A percentile compares a stretch with the other conserved stretches of the same genome.
Conservation (phyloP, 2,888 invertebrate genomes). For the Exocentrus adspersus region DNA sequence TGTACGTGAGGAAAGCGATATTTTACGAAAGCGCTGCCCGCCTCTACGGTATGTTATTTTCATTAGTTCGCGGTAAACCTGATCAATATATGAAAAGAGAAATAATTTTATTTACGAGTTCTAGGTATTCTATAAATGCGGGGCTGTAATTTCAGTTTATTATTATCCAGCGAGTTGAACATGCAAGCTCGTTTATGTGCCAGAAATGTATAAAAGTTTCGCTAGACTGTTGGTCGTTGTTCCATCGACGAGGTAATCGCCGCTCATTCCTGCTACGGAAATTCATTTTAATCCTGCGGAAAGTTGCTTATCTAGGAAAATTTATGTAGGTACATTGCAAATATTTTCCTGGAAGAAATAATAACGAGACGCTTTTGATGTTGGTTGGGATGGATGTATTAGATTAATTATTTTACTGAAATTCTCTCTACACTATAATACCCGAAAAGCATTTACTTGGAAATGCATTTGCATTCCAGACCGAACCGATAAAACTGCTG, state of each 20-base stretch:
- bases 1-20: constrained; percentile 3
- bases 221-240: no score
- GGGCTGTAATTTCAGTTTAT: constrained; percentile 41
- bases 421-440: no score
- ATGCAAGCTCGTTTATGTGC: constrained; percentile 17
- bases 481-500: neutral
- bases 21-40: neutral
- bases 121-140: constrained; percentile 40
- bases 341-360: no score
- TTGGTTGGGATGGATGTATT: no score
- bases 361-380: no score
- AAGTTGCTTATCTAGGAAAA: no score
- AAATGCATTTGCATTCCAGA: neutral
- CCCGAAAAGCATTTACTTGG: neutral
- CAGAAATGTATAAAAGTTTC: constrained; percentile 2
- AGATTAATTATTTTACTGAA: no score
- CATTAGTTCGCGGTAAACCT: constrained; percentile 38
- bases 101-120: constrained; percentile 40
- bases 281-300: no score
- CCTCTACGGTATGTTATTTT: constrained; percentile 28
- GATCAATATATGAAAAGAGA: constrained; percentile 39
- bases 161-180: constrained; percentile 35
- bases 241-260: no score
- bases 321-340: no score
- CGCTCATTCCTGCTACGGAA: no score